phyloP scores from a whole-genome alignment of 2,888 invertebrate genomes.

The Cheilosia pagana region DNA sequence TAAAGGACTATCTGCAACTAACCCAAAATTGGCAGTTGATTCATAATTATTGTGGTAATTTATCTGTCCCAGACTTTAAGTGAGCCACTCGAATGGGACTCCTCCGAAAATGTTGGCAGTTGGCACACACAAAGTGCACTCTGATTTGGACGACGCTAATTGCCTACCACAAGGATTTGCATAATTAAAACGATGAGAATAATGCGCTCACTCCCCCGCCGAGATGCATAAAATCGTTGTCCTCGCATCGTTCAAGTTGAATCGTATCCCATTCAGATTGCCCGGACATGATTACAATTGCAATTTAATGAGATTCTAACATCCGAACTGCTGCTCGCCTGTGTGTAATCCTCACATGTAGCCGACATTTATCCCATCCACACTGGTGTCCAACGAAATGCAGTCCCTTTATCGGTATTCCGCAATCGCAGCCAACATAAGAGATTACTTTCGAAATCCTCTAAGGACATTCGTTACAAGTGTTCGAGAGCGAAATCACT shows the following conservation, averaged over 20 bases:
- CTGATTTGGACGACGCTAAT: constrained; percentile 60
- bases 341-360: constrained; percentile 66
- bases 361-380: constrained; percentile 51
- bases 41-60: constrained; percentile 31
- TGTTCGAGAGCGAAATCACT: constrained; percentile 31
- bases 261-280: constrained; percentile 53
- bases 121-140: constrained; percentile 17
- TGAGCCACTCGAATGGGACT: constrained; percentile 26
- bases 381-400: constrained; percentile 53
- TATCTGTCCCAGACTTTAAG: constrained; percentile 21
- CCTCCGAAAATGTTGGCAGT: constrained; percentile 29
- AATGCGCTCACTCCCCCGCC: constrained; percentile 5
- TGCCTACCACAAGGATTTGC: constrained; percentile 69
- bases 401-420: constrained; percentile 70
- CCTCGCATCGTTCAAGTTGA: constrained; percentile 18
- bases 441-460: constrained; percentile 73
- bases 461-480: constrained; percentile 73
- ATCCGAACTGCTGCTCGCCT: constrained; percentile 28
- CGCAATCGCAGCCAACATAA: constrained; percentile 73
- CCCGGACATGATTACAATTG: constrained; percentile 67
- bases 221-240: constrained; percentile 36
- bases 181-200: constrained; percentile 67
- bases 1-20: constrained; percentile 9
- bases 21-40: constrained; percentile 26
- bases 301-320: constrained; percentile 72